Percentiles rank a stretch among this genome's conserved stretches.
phyloP scores from a whole-genome alignment of 1,140 invertebrate genomes.

The Drosophila micromelanica region DNA sequence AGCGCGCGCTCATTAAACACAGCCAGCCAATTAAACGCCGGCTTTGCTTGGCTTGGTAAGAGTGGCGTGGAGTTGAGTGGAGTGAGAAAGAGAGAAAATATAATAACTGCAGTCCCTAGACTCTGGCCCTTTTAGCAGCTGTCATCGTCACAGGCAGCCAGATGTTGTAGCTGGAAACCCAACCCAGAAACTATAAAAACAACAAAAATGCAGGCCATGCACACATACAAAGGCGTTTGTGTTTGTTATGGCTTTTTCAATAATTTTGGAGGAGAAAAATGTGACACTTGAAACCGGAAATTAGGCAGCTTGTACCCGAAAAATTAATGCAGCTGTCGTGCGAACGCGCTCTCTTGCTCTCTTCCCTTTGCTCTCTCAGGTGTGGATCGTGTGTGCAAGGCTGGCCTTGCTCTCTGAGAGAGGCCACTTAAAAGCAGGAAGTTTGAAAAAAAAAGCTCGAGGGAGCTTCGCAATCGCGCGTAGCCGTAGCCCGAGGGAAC shows the following conservation, averaged over 20 bases:
- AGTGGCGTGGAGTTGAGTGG: neutral
- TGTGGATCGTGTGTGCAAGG: constrained; percentile 11
- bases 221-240: constrained; percentile 5
- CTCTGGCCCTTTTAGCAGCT: constrained; percentile 74
- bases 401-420: constrained; percentile 6
- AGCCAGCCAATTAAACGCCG: constrained; percentile 37
- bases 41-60: neutral
- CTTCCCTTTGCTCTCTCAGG: constrained; percentile 13
- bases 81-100: constrained; percentile 2
- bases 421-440: constrained; percentile 16
- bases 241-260: constrained; percentile 77
- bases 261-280: constrained; percentile 63
- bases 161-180: constrained; percentile 61
- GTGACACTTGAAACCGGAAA: constrained; percentile 81
- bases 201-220: constrained; percentile 36
- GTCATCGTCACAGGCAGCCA: constrained; percentile 57
- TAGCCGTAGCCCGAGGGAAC: constrained; percentile 20
- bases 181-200: constrained; percentile 72
- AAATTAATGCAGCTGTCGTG: constrained; percentile 64
- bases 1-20: constrained; percentile 36
- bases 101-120: constrained; percentile 4
- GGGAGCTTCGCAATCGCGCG: constrained; percentile 6
- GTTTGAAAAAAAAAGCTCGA: constrained; percentile 5
- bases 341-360: neutral
- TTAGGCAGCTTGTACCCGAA: constrained; percentile 65